Base-by-base conservation (phyloP, 2,113 vertebrate species). In the Gymnarchus niloticus region DNA sequence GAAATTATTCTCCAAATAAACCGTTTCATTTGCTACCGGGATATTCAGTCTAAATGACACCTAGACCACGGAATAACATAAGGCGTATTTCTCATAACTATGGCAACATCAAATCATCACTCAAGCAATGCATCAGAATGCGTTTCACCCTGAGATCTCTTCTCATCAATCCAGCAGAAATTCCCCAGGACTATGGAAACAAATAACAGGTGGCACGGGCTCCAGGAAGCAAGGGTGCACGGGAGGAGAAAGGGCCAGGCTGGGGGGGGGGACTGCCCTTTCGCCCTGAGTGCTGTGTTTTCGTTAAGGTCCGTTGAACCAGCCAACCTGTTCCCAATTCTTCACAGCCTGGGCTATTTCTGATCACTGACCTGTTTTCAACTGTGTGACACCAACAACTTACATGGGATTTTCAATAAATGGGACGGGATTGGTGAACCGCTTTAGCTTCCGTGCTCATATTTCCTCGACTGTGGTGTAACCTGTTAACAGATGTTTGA, bases 1-100 rank as follows among this genome's bases (percentile, higher is more conserved):
- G 23, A 80, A 80, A 80, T 73, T 73, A 73, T 73, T 73, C 33
- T 73, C 41, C 41, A 80, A 80, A 80, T 49, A 80, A 80, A 48
- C 76, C 21, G 46, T 49, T 46, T 48, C 41, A 80, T 80, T 80
- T 80, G 44, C 76, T 21, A 80, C 46, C 46, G 44, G 76, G 76
- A 80, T 48, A 49, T 80, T 80, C 23, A 80, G 76, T 41, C 6
- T 49, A 23, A 80, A 80, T 48, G 41, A 48, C 76, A 80, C 10
- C 76, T 49, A 48, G 76, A 49, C 76, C 76, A 49, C 65, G 41
- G n/a, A 19, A 80, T 3, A 41, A 25, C 76, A 49, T 21, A 9
- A 80, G 76, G 41, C 10, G 23, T 80, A 80, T 48, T 80, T 49
- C 48, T 80, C 76, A 73, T 41, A 41, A 73, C 28, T 33, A 21